Evolutionary conservation across 2,888 invertebrate species (phyloP).

Genomic region (Ophion ellenae): DNA sequence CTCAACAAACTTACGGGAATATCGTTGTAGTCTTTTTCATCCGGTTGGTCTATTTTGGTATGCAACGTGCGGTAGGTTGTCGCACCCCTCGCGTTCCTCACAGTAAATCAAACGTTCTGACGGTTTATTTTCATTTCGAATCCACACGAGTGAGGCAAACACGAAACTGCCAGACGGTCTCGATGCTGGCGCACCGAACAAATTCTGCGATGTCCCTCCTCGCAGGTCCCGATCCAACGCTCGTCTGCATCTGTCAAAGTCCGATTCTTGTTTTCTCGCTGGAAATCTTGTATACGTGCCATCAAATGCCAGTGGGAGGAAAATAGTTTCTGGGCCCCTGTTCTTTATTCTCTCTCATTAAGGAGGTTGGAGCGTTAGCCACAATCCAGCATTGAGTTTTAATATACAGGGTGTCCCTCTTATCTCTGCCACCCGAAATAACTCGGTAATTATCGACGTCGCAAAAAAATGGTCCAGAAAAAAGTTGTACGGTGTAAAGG

Average conservation of each 20-base stretch:
- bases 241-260: neutral
- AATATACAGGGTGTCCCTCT: no score
- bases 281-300: no score
- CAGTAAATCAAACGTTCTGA: constrained; percentile 80
- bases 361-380: no score
- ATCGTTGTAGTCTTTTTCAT: constrained; percentile 65
- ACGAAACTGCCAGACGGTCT: constrained; percentile 40
- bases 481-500: no score
- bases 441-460: no score
- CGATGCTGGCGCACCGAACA: neutral
- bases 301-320: no score
- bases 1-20: constrained; percentile 58
- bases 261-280: no score
- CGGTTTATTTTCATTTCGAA: constrained; percentile 76
- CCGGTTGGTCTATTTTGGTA: constrained; percentile 78
- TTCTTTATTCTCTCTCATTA: no score
- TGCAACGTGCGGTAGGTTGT: constrained; percentile 80
- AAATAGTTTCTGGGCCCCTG: no score
- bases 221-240: neutral
- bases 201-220: neutral
- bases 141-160: constrained; percentile 54
- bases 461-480: no score
- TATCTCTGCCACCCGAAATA: no score
- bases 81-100: constrained; percentile 67
- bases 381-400: no score